These are phyloP conservation scores for Thysanoteuthis rhombus DNA, from an alignment of 2,888 invertebrate species.

Conservation along the genomic window DNA sequence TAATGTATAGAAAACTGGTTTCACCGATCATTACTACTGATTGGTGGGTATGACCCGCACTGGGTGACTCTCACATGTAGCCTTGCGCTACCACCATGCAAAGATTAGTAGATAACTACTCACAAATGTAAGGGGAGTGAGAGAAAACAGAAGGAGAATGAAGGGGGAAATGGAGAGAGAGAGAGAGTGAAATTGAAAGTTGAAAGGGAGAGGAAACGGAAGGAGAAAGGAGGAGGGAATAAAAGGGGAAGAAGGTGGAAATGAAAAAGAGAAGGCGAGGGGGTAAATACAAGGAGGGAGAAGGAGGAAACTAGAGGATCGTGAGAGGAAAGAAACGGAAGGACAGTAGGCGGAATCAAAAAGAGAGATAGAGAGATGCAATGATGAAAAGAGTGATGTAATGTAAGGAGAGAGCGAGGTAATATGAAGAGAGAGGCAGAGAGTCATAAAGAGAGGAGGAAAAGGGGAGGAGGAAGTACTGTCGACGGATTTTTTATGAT, in stretches of 20 bases:
- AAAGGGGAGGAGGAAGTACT: neutral
- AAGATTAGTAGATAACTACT: too few species aligned
- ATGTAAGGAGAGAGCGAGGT: neutral
- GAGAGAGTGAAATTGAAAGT: accelerated
- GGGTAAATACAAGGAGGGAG: accelerated
- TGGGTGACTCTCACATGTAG: too few species aligned
- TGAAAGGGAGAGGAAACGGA: accelerated
- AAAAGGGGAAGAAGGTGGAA: neutral
- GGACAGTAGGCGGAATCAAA: neutral
- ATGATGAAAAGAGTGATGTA: neutral
- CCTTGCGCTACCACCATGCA: too few species aligned
- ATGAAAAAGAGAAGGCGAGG: neutral
- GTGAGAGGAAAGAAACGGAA: neutral
- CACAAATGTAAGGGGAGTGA: too few species aligned
- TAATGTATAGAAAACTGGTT: too few species aligned
- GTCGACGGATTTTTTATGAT: neutral
- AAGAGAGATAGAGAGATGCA: neutral
- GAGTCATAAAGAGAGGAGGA: accelerated
- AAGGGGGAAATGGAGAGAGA: neutral
- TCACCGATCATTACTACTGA: too few species aligned
- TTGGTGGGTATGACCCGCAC: too few species aligned
- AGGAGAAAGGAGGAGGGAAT: accelerated
- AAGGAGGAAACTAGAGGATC: neutral
- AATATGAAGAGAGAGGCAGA: too few species aligned
- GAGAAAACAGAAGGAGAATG: neutral